Base-by-base conservation (phyloP, 2,888 invertebrate genomes). In the Polydrusus tereticollis region DNA sequence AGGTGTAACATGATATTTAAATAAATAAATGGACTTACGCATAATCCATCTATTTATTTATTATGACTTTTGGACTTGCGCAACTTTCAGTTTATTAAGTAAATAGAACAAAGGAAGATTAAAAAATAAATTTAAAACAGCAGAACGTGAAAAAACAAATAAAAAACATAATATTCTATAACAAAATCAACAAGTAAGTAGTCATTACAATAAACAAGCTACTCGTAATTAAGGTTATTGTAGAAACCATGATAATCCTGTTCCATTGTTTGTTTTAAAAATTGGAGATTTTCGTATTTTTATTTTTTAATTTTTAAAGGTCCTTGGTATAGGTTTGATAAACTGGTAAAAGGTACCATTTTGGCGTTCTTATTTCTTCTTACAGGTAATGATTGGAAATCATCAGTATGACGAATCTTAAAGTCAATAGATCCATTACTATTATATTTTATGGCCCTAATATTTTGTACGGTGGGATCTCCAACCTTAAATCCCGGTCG, bases 381-480 rank as follows among this genome's bases (percentile, higher is more conserved):
- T 29, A 45, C 29, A 47, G 43, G 62, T 29, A 62, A 50, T 50
- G 26, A 38, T 36, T 68, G 14, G 45, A 47, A 64, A 45, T 70
- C 58, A 26, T 59, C 64, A 58, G 65, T 23, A 29, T 70, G 58
- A 45, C 65, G 36, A 57, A 41, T 38, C 45, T 70, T 70, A 26
- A 41, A 58, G 1, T 58, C 57, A 23, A 66, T 58, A 43, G 41
- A 29, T 43, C 66, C 57, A 12, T 55, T 23, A 43, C 18, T 29
- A 58, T 57, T 45, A 58, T 57, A 63, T 26, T 47, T 63, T 29
- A 63, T 20, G 10, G 58, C 26, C 43, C 59, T 23, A 29, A 71
- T 59, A 63, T 72, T 58, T 29, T 45, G 41, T 38, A 72, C 72
- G 6, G 47, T 64, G 20, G 63, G 38, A 29, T 73, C 55, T 16